Conservation (phyloP, 1,140 invertebrate genomes). For the Hermetia illucens region DNA sequence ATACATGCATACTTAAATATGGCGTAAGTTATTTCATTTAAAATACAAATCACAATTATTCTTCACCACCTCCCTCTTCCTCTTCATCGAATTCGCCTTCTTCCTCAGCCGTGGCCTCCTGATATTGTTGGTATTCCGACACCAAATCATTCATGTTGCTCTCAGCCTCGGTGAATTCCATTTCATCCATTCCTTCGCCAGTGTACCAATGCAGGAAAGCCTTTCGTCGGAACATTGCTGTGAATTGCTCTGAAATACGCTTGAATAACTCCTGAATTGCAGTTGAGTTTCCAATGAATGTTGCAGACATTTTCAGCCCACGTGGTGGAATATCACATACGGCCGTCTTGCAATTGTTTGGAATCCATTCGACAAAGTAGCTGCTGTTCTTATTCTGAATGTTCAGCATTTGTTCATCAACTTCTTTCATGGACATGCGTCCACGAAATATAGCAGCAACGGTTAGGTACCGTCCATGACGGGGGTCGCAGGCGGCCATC, state of each 20-base stretch:
- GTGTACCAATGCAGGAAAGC: conserved; percentile 68
- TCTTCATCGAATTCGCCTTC: conserved; percentile 55
- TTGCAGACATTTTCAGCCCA: conserved; percentile 56
- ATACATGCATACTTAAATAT: too few relatives aligned
- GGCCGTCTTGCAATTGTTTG: conserved; percentile 59
- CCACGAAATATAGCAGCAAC: conserved; percentile 64
- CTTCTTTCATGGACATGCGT: conserved; percentile 55
- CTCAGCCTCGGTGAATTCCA: conserved; percentile 69
- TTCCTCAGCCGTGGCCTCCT: conserved; percentile 57
- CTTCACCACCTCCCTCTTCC: conserved; percentile 34
- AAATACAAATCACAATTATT: conserved; percentile 20
- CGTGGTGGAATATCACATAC: conserved; percentile 58
- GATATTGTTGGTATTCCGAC: conserved; percentile 82
- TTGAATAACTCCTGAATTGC: conserved; percentile 58
- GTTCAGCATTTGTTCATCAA: conserved; percentile 57
- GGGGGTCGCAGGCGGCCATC: conserved; percentile 58
- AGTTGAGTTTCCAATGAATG: conserved; percentile 57
- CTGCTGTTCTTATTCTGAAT: conserved; percentile 72
- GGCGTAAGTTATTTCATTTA: too few relatives aligned
- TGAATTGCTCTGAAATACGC: conserved; percentile 49
- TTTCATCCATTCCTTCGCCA: conserved; percentile 74
- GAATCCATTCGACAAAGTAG: conserved; percentile 77
- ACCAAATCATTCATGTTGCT: conserved; percentile 71
- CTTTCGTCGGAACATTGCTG: conserved; percentile 61
- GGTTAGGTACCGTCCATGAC: conserved; percentile 56